Base-by-base conservation (phyloP, 2,113 vertebrate genomes). In the Rallus limicola region DNA sequence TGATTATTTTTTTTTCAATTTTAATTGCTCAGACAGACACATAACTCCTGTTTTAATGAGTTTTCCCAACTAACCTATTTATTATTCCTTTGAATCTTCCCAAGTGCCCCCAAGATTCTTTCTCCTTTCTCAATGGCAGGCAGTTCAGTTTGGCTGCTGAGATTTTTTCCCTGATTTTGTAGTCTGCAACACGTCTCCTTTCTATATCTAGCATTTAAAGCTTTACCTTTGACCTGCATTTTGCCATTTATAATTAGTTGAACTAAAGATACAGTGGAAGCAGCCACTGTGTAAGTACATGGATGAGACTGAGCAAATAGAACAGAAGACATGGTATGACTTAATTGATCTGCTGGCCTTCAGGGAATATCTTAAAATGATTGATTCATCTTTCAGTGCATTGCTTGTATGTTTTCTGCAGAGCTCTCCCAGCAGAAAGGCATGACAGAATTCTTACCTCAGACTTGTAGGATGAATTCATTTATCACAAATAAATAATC, bases 401-500 rank as follows among this genome's bases (percentile, higher is more conserved):
- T 17, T 50, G 58, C 79, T 63, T 40, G 44, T 42, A 1, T 56
- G 0, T 78, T 92, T 77, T 88, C 50, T 88, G 62, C 50, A 34
- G 42, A 25, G 40, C 17, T 65, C 82, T 81, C 42, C 62, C 69
- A 68, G 86, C 52, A 84, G 83, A 62, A 67, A 56, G 38, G 26
- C 5, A 3, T 25, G 78, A 80, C 63, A 72, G 78, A 71, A 58
- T 33, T 21, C 50, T 87, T 36, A 29, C 53, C 53, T 95, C 19
- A 6, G 82, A 6, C 53, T 46, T 53, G 67, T 33, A 87, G 84
- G 16, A 88, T 89, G 79, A 69, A 93, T 70, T 96, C 9, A 91
- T 84, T 87, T 68, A n/a, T 82, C 82, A 85, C 75, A 72, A 83
- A 48, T 59, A 89, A 93, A 82, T 79, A 87, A 89, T 76, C 21